These are phyloP conservation scores for Ylistrum balloti DNA, from an alignment of 1,140 invertebrate species.

Conservation along the genomic window DNA sequence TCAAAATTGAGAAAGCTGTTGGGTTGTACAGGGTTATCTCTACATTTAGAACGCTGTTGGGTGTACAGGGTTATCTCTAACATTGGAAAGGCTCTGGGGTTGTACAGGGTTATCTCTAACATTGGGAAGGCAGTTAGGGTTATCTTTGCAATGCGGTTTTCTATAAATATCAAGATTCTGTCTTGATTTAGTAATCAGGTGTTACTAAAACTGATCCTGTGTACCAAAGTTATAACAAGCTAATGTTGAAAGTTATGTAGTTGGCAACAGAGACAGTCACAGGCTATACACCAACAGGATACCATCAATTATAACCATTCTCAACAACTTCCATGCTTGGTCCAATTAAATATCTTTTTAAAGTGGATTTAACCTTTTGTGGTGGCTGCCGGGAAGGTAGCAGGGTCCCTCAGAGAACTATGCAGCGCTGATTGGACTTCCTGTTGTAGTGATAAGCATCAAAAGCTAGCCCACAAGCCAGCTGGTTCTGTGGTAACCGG, in stretches of 20 bases:
- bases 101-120: too few species aligned
- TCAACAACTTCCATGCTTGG: slow-evolving; percentile 37
- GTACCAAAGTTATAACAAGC: neutral
- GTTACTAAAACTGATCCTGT: neutral
- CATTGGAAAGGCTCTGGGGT: too few species aligned
- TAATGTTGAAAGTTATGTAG: neutral
- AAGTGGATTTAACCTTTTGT: slow-evolving; percentile 39
- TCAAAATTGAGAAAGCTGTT: neutral
- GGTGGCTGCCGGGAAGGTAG: slow-evolving; percentile 24
- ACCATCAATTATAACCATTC: slow-evolving; percentile 29
- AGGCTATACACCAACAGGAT: slow-evolving; percentile 30
- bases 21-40: neutral
- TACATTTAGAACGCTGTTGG: neutral
- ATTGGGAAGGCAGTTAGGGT: neutral
- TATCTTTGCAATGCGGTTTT: neutral
- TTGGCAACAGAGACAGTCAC: neutral
- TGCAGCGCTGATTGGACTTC: slow-evolving; percentile 24
- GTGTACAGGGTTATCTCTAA: neutral
- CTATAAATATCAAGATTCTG: neutral
- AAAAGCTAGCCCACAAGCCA: slow-evolving; percentile 32
- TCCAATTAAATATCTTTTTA: slow-evolving; percentile 39
- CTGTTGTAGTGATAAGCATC: slow-evolving; percentile 33
- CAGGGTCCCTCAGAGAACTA: slow-evolving; percentile 36
- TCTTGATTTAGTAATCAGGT: neutral
- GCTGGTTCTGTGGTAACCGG: slow-evolving; percentile 24